A percentile compares a stretch with the other conserved stretches of the same genome.
phyloP scores from a whole-genome alignment of 2,797 vertebrate genomes.

The Hapalemur alaotrensis region DNA sequence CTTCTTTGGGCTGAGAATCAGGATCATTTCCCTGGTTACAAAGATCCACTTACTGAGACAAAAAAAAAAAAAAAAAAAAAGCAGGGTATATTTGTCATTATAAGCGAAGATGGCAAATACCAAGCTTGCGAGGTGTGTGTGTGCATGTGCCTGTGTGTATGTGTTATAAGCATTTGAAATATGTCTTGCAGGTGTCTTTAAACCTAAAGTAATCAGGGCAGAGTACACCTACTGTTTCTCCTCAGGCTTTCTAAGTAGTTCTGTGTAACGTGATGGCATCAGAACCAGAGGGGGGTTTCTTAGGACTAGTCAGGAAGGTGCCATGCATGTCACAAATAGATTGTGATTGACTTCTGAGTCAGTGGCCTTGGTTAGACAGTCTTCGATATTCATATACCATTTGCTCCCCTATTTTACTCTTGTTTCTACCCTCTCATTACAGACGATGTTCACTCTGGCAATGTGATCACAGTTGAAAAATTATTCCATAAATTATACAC shows the following conservation, averaged over 20 bases:
- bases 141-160: not conserved
- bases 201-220: not conserved
- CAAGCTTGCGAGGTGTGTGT: not conserved
- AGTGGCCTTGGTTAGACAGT: not conserved
- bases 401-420: not conserved
- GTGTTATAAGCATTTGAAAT: not conserved
- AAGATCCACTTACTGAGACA: not conserved
- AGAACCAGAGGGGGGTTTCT: not conserved
- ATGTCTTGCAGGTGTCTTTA: not conserved
- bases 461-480: conserved; percentile 49
- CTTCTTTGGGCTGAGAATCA: not conserved
- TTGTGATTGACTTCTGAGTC: not conserved
- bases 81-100: not conserved
- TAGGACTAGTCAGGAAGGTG: not conserved
- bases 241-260: not conserved
- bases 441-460: not conserved
- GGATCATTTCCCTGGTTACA: not conserved
- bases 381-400: not conserved
- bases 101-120: conserved; percentile 2
- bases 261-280: not conserved
- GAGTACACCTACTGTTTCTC: not conserved
- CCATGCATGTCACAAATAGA: not conserved
- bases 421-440: conserved; percentile 23
- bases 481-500: conserved; percentile 62
- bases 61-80: not conserved